These are phyloP conservation scores for Agriopis marginaria DNA, from an alignment of 2,888 invertebrate genomes.

Conservation along the genomic window DNA sequence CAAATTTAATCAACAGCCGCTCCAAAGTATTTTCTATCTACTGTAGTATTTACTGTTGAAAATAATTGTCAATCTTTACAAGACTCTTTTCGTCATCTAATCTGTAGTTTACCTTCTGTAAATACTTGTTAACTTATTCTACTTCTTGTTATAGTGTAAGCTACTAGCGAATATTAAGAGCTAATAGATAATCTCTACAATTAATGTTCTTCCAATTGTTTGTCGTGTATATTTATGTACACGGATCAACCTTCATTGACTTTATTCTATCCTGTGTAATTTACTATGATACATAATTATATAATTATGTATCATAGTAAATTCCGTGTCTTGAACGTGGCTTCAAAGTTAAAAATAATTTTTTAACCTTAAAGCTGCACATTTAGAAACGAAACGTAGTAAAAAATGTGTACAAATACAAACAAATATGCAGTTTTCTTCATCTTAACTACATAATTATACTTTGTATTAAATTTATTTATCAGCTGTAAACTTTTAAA, in stretches of 20 bases:
- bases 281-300: too few relatives aligned
- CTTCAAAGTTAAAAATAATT: not conserved
- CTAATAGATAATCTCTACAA: conserved; percentile 26
- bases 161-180: conserved; percentile 30
- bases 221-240: conserved; percentile 28
- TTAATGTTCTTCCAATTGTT: conserved; percentile 46
- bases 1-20: too few relatives aligned
- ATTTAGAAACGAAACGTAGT: not conserved
- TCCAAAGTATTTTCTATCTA: too few relatives aligned
- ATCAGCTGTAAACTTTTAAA: conserved; percentile 12
- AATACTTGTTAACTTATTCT: conserved; percentile 60
- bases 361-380: not conserved
- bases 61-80: not conserved
- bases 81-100: not conserved
- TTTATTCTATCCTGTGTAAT: conserved; percentile 9
- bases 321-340: conserved; percentile 6
- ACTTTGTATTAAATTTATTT: not conserved
- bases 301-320: not conserved
- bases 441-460: not conserved
- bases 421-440: not conserved
- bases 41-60: not conserved
- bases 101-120: conserved; percentile 47
- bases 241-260: not conserved
- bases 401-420: too few relatives aligned
- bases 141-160: conserved; percentile 46